These are phyloP conservation scores for Mormyrus hasselquistii DNA, from an alignment of 2,797 vertebrate species.

Conservation along the genomic window DNA sequence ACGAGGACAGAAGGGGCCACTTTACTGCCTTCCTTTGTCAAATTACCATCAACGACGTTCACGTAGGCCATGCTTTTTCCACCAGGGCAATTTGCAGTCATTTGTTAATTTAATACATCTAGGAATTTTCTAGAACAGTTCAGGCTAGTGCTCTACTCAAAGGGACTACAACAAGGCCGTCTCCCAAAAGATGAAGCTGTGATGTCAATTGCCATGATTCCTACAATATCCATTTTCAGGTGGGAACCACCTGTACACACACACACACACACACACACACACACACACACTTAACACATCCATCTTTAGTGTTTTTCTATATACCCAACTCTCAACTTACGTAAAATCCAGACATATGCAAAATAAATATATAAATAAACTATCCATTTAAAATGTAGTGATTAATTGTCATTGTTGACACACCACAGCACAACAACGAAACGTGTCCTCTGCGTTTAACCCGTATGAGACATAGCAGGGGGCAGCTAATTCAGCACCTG, in stretches of 20 bases:
- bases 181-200: neutral
- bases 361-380: neutral
- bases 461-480: too few species aligned
- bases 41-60: neutral
- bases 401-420: too few species aligned
- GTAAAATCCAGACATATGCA: neutral
- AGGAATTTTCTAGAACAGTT: neutral
- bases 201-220: neutral
- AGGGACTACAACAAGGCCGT: neutral
- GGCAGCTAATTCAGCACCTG: too few species aligned
- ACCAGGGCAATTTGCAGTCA: neutral
- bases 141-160: neutral
- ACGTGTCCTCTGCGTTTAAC: too few species aligned
- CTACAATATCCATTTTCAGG: neutral
- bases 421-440: too few species aligned
- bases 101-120: neutral
- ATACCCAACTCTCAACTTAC: neutral
- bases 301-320: neutral
- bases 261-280: neutral
- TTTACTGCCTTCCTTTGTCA: neutral
- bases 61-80: neutral
- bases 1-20: neutral
- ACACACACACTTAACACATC: neutral
- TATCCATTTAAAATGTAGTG: too few species aligned
- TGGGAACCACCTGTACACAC: neutral